Evolutionary conservation across 2,113 vertebrate species (phyloP).

Genomic region (Hepsetus odoe): DNA sequence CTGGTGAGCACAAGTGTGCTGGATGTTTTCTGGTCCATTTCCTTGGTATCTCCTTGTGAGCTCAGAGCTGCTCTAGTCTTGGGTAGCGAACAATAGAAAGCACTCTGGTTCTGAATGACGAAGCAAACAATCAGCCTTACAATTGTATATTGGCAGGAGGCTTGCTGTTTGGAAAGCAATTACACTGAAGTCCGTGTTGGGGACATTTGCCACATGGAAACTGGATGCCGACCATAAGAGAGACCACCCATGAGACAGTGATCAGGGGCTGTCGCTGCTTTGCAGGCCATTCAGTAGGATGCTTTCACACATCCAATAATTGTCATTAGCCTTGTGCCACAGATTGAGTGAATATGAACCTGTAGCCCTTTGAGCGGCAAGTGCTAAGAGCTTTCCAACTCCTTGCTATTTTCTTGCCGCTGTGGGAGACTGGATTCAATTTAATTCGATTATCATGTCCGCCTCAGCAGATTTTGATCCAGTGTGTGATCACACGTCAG

Average conservation of each 20-base stretch:
- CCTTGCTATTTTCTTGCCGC: constrained; percentile 3
- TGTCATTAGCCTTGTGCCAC: constrained; percentile 56
- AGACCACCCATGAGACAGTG: constrained; percentile 69
- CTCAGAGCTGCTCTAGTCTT: constrained; percentile 29
- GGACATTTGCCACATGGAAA: constrained; percentile 73
- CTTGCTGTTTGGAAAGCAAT: constrained; percentile 76
- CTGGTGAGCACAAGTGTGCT: constrained; percentile 25
- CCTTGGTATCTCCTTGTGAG: background rate
- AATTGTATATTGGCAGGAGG: constrained; percentile 73
- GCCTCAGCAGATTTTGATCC: constrained; percentile 23
- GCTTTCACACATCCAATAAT: constrained; percentile 65
- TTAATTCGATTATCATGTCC: constrained; percentile 26
- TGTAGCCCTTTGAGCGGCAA: constrained; percentile 43
- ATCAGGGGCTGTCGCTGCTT: constrained; percentile 67
- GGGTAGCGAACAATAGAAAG: constrained; percentile 59
- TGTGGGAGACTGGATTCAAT: constrained; percentile 32
- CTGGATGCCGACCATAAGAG: constrained; percentile 68
- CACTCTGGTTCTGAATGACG: constrained; percentile 61
- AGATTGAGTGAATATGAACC: constrained; percentile 54
- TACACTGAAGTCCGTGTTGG: constrained; percentile 74
- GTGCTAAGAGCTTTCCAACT: constrained; percentile 41
- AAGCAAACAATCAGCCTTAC: constrained; percentile 65
- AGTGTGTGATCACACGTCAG: constrained; percentile 19
- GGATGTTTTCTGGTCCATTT: constrained; percentile 31
- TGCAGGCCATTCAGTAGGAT: constrained; percentile 57